These are phyloP conservation scores for Dendroctonus valens DNA, from an alignment of 1,140 invertebrate genomes.

Conservation along the genomic window DNA sequence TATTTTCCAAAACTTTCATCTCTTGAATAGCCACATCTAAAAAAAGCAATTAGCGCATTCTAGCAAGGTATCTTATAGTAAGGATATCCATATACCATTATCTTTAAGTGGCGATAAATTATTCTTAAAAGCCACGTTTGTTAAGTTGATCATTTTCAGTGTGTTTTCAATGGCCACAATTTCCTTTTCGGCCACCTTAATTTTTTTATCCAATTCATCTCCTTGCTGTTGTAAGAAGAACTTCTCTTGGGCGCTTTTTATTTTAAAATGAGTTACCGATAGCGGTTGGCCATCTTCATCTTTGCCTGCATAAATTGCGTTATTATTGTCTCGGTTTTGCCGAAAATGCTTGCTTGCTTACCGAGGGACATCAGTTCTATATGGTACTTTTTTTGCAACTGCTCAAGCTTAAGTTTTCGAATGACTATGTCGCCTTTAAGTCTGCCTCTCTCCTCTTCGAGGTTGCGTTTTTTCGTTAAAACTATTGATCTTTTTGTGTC, in stretches of 20 bases:
- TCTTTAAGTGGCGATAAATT: constrained; percentile 56
- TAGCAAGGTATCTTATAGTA: neutral
- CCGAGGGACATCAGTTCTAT: constrained; percentile 35
- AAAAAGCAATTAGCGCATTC: constrained; percentile 1
- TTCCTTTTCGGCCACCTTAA: constrained; percentile 66
- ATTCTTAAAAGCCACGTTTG: constrained; percentile 62
- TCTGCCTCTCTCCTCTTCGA: constrained; percentile 59
- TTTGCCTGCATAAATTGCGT: constrained; percentile 49
- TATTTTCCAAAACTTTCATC: constrained; percentile 42
- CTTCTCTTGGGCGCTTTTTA: constrained; percentile 68
- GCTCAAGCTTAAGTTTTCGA: constrained; percentile 58
- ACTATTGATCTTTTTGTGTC: constrained; percentile 60
- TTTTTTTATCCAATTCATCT: constrained; percentile 66
- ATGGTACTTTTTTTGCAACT: constrained; percentile 56
- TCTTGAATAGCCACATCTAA: constrained; percentile 42
- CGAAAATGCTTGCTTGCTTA: constrained; percentile 1
- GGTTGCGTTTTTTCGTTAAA: constrained; percentile 56
- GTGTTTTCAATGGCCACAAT: constrained; percentile 74
- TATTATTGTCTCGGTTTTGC: neutral
- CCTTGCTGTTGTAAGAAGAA: constrained; percentile 66
- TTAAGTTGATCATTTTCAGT: constrained; percentile 63
- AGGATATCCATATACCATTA: constrained; percentile 50
- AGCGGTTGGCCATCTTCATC: constrained; percentile 60
- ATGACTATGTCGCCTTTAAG: constrained; percentile 57
- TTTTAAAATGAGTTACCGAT: constrained; percentile 64